Conservation (phyloP, 2,797 vertebrate genomes). For the Poecilia picta region DNA sequence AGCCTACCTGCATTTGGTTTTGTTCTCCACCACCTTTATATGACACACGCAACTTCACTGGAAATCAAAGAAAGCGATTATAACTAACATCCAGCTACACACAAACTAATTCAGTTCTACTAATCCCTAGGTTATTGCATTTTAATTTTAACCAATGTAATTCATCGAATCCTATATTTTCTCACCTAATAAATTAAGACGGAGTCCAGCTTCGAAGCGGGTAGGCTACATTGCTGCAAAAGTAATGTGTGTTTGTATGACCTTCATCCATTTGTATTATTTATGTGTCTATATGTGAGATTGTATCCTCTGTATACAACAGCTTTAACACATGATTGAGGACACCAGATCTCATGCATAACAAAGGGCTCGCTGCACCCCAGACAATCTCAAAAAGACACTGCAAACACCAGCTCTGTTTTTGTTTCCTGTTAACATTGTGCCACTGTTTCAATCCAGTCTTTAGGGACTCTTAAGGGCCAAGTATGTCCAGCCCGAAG, state of each 20-base stretch:
- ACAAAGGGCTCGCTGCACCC: neutral
- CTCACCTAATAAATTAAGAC: neutral
- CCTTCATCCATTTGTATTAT: neutral
- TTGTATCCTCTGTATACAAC: neutral
- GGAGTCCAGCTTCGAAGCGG: neutral
- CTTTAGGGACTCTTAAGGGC: neutral
- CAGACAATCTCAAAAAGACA: neutral
- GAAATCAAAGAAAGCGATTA: neutral
- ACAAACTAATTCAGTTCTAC: neutral
- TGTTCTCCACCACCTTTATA: neutral
- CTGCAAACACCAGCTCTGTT: neutral
- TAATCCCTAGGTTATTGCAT: neutral
- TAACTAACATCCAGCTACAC: neutral
- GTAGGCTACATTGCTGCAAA: neutral
- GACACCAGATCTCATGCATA: neutral
- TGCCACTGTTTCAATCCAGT: neutral
- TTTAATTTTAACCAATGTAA: neutral
- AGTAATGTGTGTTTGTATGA: neutral
- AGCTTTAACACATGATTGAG: neutral
- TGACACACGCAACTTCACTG: neutral
- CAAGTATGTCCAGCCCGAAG: too few species aligned
- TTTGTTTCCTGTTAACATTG: neutral
- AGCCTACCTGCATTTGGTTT: neutral
- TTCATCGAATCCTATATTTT: neutral
- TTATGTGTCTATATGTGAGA: neutral